Conservation (phyloP, 2,888 invertebrate species). For the Sialis fuliginosa region DNA sequence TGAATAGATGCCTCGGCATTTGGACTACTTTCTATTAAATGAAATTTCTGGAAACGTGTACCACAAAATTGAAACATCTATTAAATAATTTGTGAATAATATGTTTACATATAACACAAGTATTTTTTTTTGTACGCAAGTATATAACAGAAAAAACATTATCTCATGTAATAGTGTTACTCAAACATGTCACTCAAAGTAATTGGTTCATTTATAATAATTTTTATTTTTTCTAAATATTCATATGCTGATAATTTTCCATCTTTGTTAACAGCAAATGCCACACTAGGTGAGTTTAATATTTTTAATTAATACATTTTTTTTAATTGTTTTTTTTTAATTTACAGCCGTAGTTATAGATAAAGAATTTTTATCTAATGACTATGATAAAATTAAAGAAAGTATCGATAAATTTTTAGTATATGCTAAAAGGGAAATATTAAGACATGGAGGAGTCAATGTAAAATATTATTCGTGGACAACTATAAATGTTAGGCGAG, state of each 20-base stretch:
- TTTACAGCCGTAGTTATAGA: constrained; percentile 51
- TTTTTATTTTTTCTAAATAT: too few species aligned
- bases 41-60: too few species aligned
- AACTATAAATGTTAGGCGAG: constrained; percentile 48
- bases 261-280: constrained; percentile 52
- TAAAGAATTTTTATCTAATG: constrained; percentile 42
- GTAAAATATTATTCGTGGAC: constrained; percentile 52
- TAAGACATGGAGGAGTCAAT: constrained; percentile 49
- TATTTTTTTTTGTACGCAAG: too few species aligned
- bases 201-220: too few species aligned
- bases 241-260: constrained; percentile 40
- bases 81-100: too few species aligned
- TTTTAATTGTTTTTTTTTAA: neutral
- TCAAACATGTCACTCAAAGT: too few species aligned
- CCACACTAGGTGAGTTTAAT: constrained; percentile 43
- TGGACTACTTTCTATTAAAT: too few species aligned
- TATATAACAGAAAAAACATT: too few species aligned
- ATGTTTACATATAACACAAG: too few species aligned
- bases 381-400: constrained; percentile 40
- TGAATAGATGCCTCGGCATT: too few species aligned
- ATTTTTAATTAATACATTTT: neutral
- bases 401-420: constrained; percentile 35
- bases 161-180: too few species aligned
- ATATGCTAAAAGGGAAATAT: constrained; percentile 37
- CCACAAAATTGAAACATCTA: too few species aligned